A percentile compares a stretch with the other conserved stretches of the same genome.
phyloP scores from a whole-genome alignment of 2,113 vertebrate genomes.

The Oenanthe melanoleuca region DNA sequence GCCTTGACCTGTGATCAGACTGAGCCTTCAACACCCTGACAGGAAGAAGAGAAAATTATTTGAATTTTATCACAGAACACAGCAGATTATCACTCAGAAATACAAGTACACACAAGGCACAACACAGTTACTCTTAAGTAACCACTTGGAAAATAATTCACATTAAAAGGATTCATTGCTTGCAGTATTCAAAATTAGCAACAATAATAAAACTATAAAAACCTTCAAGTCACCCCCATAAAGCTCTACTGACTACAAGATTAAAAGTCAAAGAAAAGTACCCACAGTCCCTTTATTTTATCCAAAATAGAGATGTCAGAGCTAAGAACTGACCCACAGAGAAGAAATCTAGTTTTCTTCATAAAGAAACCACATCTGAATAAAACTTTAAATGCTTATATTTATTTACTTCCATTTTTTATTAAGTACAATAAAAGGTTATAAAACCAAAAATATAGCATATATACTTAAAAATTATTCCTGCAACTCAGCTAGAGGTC shows the following conservation, averaged over 20 bases:
- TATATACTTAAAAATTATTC: background rate
- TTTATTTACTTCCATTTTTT: background rate
- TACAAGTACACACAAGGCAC: background rate
- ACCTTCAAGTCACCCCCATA: background rate
- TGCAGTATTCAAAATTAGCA: background rate
- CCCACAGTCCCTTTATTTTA: background rate
- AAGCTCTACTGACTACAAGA: background rate
- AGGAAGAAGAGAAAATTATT: conserved; percentile 32
- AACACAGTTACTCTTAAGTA: background rate
- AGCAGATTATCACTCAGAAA: background rate
- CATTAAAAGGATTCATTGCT: background rate
- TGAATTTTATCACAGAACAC: background rate
- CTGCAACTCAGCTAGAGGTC: background rate
- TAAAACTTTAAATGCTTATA: background rate
- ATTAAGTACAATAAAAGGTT: background rate
- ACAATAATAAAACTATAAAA: background rate
- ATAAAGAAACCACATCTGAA: background rate
- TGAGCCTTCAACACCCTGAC: conserved; percentile 95
- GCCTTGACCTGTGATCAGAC: conserved; percentile 94
- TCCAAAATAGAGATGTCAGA: background rate
- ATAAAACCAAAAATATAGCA: background rate
- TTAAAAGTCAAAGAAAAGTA: background rate
- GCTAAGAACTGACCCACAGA: background rate
- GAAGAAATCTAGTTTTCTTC: background rate
- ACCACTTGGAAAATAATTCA: background rate